Base-by-base conservation (phyloP, 2,797 vertebrate species). In the Notolabrus celidotus region DNA sequence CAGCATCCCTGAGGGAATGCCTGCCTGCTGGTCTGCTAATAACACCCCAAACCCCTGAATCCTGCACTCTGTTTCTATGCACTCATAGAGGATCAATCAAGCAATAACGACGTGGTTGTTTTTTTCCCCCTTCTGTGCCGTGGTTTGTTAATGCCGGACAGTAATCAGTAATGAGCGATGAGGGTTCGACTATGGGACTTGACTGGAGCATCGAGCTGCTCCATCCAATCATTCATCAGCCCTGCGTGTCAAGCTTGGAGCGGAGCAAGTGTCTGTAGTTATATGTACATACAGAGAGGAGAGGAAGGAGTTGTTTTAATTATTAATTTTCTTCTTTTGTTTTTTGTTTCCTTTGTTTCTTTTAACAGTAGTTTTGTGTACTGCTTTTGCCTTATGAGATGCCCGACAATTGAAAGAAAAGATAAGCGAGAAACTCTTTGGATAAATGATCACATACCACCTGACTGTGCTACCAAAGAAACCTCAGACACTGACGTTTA, bases 381-480 rank as follows among this genome's bases (percentile, higher is more conserved):
- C 90, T 91, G 92, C 93, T 94, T 94, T 85, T 79, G 83, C 56
- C 42, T 91, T 82, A 88, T 76, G 88, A 89, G 92, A 94, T 93
- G 94, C 93, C 95, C 91, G 85, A 79, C 74, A 38, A 83, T 34
- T 57, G 74, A 75, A 83, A 75, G 78, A 71, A 77, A 75, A 85
- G 58, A 83, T 53, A 60, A 76, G 64, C 23, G 61, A 77, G 69
- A 79, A 85, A 89, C 70, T 71, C 56, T 77, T 77, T 51, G 69
- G 68, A 19, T 31, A 92, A 89, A 87, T 83, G 75, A 90, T 86
- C 82, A 67, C 68, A 73, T 89, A 88, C 87, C 89, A 94, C 94
- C 95, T 93, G 95, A 94, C 95, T 94, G 93, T 91, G 92, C 94
- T 95, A 96, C 97, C 97, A 97, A 98, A 98, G 96, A 97, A 94